Evolutionary conservation across 1,140 invertebrate species (phyloP), one percentile per base, ranked within the genome.

Genomic region (Drosophila prosaltans): DNA sequence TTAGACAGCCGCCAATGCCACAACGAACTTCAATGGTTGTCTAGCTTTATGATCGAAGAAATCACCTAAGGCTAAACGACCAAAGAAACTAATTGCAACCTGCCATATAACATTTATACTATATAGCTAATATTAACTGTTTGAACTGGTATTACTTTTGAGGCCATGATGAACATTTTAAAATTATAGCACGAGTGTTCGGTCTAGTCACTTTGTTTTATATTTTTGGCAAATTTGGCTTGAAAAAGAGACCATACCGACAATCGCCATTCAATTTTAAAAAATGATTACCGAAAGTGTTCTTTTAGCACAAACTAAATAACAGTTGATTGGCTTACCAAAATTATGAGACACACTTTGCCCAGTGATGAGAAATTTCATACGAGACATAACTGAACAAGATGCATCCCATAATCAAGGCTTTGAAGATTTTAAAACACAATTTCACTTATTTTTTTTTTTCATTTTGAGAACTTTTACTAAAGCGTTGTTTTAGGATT

Each of bases 101-200:
- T 36, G 32, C 32, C 32, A 36, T 36, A 36, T 36, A 36, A 3
- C 6, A 36, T 7, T 6, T 36, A 36, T 36, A 30, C 16, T 30
- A 36, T 36, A 36, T 36, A 36, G 32, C 32, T 36, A 5, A 36
- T 36, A 36, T 36, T 36, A 3, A 36, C 32, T 36, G 32, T 36
- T 6, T 36, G 6, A 36, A 36, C 32, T 36, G 3, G 16, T 0
- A 16, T 36, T 36, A 36, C 4, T 36, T 10, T 11, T 32, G 30
- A 0, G 6, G 6, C 11, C 11, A 51, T 68, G 91, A 80, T 91
- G 91, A 74, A 66, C 69, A 80, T 81, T 91, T 81, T 92, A 92
- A 92, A 92, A 92, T 92, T 92, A 91, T 91, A 92, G 91, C 90
- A 91, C 91, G 91, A 92, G 91, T 92, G 91, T 92, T 92, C 91